Evolutionary conservation across 2,888 invertebrate genomes (phyloP), one percentile per base, ranked within the genome.

Genomic region (Drosophila longiperda): DNA sequence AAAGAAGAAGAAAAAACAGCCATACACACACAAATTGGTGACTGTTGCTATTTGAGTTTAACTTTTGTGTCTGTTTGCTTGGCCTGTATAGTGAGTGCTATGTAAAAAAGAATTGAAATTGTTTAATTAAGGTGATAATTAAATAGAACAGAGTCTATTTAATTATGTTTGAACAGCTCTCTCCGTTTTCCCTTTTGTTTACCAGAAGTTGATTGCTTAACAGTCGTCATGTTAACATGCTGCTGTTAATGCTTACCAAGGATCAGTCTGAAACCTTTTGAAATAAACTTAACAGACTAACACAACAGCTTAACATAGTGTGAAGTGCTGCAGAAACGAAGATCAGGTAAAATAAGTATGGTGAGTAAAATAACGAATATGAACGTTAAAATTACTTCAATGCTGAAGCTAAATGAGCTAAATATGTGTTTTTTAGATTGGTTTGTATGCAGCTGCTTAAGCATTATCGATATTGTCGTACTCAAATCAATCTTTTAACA

Each of bases 31-130:
- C n/a, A 33, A 68, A 50, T 64, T 80, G 33, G 36, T 33, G 71
- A 80, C 77, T 78, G 77, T 80, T 78, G 77, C 77, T 66, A 12
- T 54, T 75, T 75, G 60, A 36, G 38, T 59, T 52, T n/a, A 57
- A 26, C 38, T 26, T 15, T 57, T 57, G 57, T 60, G 52, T 34
- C 36, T 50, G 32, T 52, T 59, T 40, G n/a, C 38, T 15, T 59
- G 12, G 52, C 20, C 32, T 15, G 32, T 20, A n/a, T 54, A 26
- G 33, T 45, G 17, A 26, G 26, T 38, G 48, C 20, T 55, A 55
- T n/a, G n/a, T 26, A 12, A 15, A 55, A 57, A 9, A 29, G 3
- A n/a, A 57, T 20, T 42, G 6, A 20, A 42, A 42, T 57, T 32
- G 42, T 29, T 40, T 32, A 32, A 3, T 57, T 8, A 9, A 54